Conservation (phyloP, 2,797 vertebrate species). For the Gadopsis marmoratus region DNA sequence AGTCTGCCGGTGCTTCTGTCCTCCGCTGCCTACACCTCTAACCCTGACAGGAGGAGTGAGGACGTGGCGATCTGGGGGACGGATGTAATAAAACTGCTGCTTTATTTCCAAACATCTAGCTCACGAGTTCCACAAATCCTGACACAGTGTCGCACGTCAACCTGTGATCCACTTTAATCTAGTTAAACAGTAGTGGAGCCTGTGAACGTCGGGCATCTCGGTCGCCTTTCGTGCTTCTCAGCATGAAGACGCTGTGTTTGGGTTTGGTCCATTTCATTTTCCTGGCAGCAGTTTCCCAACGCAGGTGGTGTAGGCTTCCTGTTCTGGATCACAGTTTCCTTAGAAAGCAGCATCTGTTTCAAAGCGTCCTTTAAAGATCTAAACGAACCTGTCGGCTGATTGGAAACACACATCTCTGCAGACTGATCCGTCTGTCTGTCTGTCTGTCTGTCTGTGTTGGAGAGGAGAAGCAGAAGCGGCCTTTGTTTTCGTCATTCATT, state of each 20-base stretch:
- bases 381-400: constrained; percentile 9
- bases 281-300: constrained; percentile 6
- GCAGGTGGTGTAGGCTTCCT: neutral
- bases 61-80: too few species aligned
- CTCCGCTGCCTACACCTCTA: too few species aligned
- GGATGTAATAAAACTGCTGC: too few species aligned
- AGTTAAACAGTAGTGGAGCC: neutral
- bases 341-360: constrained; percentile 5
- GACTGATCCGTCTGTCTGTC: neutral
- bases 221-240: neutral
- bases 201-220: neutral
- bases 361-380: neutral
- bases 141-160: too few species aligned
- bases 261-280: neutral
- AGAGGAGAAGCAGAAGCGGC: neutral
- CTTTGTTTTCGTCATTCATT: constrained; percentile 7
- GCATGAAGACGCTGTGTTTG: too few species aligned
- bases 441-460: constrained; percentile 7
- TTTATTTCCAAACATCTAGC: too few species aligned
- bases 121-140: too few species aligned
- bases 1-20: too few species aligned
- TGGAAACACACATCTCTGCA: neutral
- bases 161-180: too few species aligned
- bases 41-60: too few species aligned
- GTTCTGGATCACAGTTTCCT: constrained; percentile 13